These are phyloP conservation scores for Fukomys damarensis DNA, from an alignment of 2,113 vertebrate genomes.

Conservation along the genomic window DNA sequence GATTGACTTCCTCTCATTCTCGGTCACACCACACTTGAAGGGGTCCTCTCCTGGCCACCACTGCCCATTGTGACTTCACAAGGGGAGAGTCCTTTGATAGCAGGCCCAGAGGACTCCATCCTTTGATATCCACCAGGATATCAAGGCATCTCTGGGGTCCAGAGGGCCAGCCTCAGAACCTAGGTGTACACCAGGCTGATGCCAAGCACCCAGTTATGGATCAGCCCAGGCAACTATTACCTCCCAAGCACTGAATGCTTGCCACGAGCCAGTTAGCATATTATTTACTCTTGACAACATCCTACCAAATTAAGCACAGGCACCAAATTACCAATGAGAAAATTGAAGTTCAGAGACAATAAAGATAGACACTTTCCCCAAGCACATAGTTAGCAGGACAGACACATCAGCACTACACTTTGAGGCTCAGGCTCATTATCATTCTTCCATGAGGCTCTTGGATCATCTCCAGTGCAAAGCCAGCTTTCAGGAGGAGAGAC, in stretches of 20 bases:
- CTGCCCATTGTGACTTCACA: background rate
- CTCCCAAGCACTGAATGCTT: background rate
- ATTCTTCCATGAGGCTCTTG: background rate
- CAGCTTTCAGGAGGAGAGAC: background rate
- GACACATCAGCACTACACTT: background rate
- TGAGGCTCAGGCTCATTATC: background rate
- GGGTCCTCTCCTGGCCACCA: background rate
- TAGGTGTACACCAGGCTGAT: background rate
- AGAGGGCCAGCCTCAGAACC: background rate
- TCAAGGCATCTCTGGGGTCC: background rate
- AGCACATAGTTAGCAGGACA: slow-evolving; percentile 26
- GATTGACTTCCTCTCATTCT: background rate
- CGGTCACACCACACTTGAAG: background rate
- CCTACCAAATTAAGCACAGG: background rate
- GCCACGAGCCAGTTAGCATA: background rate
- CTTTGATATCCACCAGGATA: background rate
- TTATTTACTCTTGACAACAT: background rate
- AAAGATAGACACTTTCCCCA: background rate
- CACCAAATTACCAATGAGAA: background rate
- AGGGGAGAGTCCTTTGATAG: background rate
- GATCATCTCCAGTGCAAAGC: slow-evolving; percentile 12
- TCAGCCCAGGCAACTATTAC: background rate
- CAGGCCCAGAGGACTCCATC: background rate
- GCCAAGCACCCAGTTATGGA: background rate
- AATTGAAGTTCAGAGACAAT: slow-evolving; percentile 34